Conservation (phyloP, 1,140 invertebrate genomes). For the Danaus melanippus region DNA sequence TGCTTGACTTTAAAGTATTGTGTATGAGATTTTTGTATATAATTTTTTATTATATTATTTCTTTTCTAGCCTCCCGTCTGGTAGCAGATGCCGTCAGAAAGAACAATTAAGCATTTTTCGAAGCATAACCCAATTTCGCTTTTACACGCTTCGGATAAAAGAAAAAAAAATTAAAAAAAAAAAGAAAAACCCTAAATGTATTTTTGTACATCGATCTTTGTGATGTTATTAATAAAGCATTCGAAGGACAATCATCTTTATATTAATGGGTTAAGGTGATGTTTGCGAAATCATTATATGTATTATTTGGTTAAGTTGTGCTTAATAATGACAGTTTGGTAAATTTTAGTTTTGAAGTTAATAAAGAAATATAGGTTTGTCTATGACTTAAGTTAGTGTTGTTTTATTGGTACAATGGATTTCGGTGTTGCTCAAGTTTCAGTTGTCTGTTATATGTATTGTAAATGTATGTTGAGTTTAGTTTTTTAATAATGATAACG, state of each 20-base stretch:
- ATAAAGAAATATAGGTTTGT: no score
- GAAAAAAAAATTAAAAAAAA: constrained; percentile 11
- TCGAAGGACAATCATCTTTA: constrained; percentile 8
- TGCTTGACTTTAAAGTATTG: neutral
- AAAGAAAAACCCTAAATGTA: constrained; percentile 6
- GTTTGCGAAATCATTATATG: no score
- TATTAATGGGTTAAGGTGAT: constrained; percentile 30
- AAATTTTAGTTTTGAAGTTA: no score
- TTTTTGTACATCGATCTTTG: constrained; percentile 11
- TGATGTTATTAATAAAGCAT: constrained; percentile 1
- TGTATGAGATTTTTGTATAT: neutral
- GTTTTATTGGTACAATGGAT: no score
- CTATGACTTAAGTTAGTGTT: no score
- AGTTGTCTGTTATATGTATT: no score
- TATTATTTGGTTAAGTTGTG: no score
- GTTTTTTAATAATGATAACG: no score
- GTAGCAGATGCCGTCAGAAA: constrained; percentile 51
- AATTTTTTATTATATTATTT: constrained; percentile 14
- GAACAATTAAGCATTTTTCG: constrained; percentile 39
- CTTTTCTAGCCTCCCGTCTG: constrained; percentile 43
- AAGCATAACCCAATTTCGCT: constrained; percentile 28
- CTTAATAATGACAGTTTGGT: no score
- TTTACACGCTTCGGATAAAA: constrained; percentile 29
- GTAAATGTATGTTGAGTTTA: no score
- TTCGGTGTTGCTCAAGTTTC: no score